Evolutionary conservation across 2,888 invertebrate species (phyloP), one percentile per base, ranked within the genome.

Genomic region (Chesias legatella): DNA sequence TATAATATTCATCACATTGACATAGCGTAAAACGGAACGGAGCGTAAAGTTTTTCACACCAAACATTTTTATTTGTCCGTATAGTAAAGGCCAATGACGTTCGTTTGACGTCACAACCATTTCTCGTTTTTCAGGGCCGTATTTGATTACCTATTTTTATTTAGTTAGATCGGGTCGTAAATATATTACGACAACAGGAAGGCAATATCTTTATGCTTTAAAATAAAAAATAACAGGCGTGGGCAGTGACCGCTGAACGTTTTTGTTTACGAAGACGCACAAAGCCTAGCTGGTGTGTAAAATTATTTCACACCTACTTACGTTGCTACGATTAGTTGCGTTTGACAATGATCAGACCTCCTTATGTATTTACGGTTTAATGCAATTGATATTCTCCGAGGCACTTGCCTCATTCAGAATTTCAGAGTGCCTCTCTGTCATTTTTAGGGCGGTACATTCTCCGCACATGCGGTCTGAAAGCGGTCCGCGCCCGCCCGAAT

Each of bases 21-120:
- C 6, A 11, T 33, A 22, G 6, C 42, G 63, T 73, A 43, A 43
- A 79, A 75, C 40, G 81, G n/a, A 17, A 17, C 13, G 13, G 58
- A 83, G 75, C 76, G 79, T 58, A 60, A 30, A 42, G 50, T 54
- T 49, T 52, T 47, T 10, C 29, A 20, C 35, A 35, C 44, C n/a
- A 33, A 36, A 36, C 60, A 46, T 55, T 61, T 61, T 49, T 22
- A 69, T 61, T 70, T 63, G 43, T 47, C 30, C 51, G 71, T 62
- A 38, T 71, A 59, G 48, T 67, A 56, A n/a, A n/a, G n/a, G 51
- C 72, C 69, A 77, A 76, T 86, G 85, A 84, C 86, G 86, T 38
- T 47, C 61, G 59, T 76, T 45, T 74, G 79, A 84, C 85, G 86
- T 86, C 85, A 86, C 79, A 74, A 79, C 79, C 69, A 61, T 60